Percentiles rank a stretch among this genome's conserved stretches.
phyloP scores from a whole-genome alignment of 2,113 vertebrate species.

The Raja brachyura region DNA sequence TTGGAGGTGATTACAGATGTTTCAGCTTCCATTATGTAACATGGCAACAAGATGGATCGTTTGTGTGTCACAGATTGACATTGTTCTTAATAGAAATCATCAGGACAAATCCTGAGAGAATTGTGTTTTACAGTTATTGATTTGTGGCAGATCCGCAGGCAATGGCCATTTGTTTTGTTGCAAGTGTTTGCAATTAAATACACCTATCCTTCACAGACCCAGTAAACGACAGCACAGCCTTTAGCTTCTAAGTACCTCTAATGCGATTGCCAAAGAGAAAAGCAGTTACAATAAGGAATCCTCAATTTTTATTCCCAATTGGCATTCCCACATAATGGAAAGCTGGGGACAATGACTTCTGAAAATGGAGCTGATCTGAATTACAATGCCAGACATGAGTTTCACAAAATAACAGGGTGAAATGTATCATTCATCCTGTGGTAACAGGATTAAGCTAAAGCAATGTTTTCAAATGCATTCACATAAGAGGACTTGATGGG shows the following conservation, averaged over 20 bases:
- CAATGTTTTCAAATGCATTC: neutral
- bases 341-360: neutral
- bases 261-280: neutral
- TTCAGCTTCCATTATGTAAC: neutral
- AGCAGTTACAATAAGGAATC: neutral
- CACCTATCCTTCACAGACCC: slow-evolving; percentile 22
- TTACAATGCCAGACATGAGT: neutral
- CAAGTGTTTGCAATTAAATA: slow-evolving; percentile 24
- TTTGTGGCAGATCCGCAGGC: slow-evolving; percentile 16
- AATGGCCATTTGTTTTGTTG: slow-evolving; percentile 14
- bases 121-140: slow-evolving; percentile 35
- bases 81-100: slow-evolving; percentile 34
- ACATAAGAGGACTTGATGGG: neutral
- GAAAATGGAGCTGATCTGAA: neutral
- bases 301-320: neutral
- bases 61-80: neutral
- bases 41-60: neutral
- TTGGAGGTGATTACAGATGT: neutral
- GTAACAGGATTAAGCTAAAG: neutral
- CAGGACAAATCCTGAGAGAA: slow-evolving; percentile 23
- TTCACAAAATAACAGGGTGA: neutral
- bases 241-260: slow-evolving; percentile 12
- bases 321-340: neutral
- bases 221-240: neutral
- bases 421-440: neutral